Base-by-base conservation (phyloP, 1,140 invertebrate species). In the Bombus pascuorum region DNA sequence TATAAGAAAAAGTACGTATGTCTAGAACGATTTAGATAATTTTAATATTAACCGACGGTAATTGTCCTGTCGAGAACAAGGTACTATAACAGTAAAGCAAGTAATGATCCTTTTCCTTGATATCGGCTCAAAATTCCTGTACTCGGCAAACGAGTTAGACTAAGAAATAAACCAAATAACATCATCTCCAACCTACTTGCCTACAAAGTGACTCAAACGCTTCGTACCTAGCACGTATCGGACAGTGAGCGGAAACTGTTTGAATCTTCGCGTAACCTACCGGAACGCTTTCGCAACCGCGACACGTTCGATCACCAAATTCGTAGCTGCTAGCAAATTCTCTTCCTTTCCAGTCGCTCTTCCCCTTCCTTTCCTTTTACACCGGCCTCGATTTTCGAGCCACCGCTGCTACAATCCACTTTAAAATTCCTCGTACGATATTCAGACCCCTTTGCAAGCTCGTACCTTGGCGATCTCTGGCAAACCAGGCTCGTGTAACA, bases 291-390 rank as follows among this genome's bases (percentile, higher is more conserved):
- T 77, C 9, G 47, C 65, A 83, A 83, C 34, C 82, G 37, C 65
- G 47, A 70, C 82, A 83, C 82, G 74, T 83, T 59, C 82, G 74
- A 83, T 57, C 34, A 47, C 82, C 82, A 83, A 83, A 83, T 83
- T 83, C 47, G 82, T 83, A 77, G 47, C 82, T 25, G 13, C 34
- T 75, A 12, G 42, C 47, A 44, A 71, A 83, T 85, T 81, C 77
- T 65, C 71, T 85, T 81, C 53, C 66, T 85, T 85, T 85, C 34
- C 25, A 18, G 76, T 81, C 70, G 42, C n/a, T 73, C 34, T 42
- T 66, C n/a, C 42, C 71, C 71, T 47, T 73, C 42, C 15, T 65
- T 75, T 47, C 32, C 39, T 28, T 37, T 71, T 37, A 34, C 59
- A 59, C 37, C 8, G 44, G 22, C 28, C 25, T 53, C n/a, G 18